A percentile compares a stretch with the other conserved stretches of the same genome.
These are phyloP conservation scores for Pseudomyrmex flavicornis DNA, from an alignment of 1,140 invertebrate genomes.

Conservation along the genomic window DNA sequence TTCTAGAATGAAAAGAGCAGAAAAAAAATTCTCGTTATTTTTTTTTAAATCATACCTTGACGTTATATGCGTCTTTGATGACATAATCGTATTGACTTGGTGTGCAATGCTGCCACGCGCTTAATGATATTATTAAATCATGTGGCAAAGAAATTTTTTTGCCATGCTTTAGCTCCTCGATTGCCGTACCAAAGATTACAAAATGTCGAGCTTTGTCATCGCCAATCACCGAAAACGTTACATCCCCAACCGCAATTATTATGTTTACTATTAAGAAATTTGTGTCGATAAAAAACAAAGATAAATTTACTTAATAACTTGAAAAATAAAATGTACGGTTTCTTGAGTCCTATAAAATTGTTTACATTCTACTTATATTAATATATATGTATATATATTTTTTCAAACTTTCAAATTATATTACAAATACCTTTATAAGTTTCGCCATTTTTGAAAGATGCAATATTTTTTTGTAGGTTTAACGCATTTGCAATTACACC, in stretches of 20 bases:
- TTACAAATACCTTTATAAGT: conserved; percentile 31
- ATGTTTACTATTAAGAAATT: conserved; percentile 68
- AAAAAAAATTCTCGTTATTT: background rate
- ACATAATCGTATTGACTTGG: conserved; percentile 70
- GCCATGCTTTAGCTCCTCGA: conserved; percentile 67
- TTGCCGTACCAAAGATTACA: conserved; percentile 70
- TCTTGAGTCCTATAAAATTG: background rate
- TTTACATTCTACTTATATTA: background rate
- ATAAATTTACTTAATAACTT: background rate
- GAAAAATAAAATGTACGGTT: no score
- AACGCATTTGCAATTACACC: conserved; percentile 70
- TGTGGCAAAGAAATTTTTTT: conserved; percentile 55
- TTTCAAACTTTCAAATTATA: background rate
- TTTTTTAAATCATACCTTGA: conserved; percentile 65
- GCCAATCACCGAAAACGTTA: conserved; percentile 76
- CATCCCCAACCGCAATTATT: conserved; percentile 72
- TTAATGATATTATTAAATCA: conserved; percentile 69
- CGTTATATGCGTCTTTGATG: conserved; percentile 58
- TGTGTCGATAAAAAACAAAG: background rate
- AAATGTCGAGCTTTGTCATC: conserved; percentile 65
- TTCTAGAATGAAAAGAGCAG: background rate
- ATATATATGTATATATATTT: background rate
- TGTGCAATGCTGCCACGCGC: conserved; percentile 68
- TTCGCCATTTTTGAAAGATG: conserved; percentile 20
- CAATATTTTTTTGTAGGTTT: conserved; percentile 67